Percentiles rank a stretch among this genome's conserved stretches.
Conservation (phyloP, 2,888 invertebrate species). For the Melieria crassipennis region DNA sequence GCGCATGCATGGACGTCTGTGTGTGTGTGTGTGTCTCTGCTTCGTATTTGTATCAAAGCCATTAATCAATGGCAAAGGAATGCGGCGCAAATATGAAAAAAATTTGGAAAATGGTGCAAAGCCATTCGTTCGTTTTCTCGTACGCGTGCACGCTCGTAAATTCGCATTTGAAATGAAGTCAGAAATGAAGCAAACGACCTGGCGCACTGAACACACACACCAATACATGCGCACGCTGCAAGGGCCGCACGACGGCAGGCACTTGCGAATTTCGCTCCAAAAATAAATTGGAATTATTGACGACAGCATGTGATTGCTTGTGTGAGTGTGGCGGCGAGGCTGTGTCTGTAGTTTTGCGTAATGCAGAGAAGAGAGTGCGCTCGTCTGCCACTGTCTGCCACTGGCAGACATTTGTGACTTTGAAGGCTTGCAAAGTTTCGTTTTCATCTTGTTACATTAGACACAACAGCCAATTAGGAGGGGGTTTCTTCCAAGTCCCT, state of each 20-base stretch:
- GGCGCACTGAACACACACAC: not conserved
- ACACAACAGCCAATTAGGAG: too few relatives aligned
- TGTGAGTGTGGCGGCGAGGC: too few relatives aligned
- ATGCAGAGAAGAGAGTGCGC: too few relatives aligned
- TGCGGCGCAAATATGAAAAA: slow-evolving; percentile 38
- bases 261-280: slow-evolving; percentile 7
- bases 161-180: slow-evolving; percentile 28
- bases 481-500: not conserved
- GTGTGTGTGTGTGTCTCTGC: slow-evolving; percentile 28
- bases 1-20: slow-evolving; percentile 30
- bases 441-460: too few relatives aligned
- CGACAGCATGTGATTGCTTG: not conserved
- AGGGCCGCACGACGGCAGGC: not conserved
- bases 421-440: not conserved
- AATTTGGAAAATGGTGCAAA: slow-evolving; percentile 8
- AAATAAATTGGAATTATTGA: slow-evolving; percentile 32
- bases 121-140: too few relatives aligned
- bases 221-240: not conserved
- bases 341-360: too few relatives aligned
- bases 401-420: not conserved
- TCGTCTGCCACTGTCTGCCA: too few relatives aligned
- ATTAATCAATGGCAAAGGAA: slow-evolving; percentile 56
- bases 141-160: slow-evolving; percentile 3
- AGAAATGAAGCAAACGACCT: not conserved
- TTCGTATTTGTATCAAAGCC: slow-evolving; percentile 41